phyloP scores from a whole-genome alignment of 2,888 invertebrate genomes.

The Aphrophora alni region DNA sequence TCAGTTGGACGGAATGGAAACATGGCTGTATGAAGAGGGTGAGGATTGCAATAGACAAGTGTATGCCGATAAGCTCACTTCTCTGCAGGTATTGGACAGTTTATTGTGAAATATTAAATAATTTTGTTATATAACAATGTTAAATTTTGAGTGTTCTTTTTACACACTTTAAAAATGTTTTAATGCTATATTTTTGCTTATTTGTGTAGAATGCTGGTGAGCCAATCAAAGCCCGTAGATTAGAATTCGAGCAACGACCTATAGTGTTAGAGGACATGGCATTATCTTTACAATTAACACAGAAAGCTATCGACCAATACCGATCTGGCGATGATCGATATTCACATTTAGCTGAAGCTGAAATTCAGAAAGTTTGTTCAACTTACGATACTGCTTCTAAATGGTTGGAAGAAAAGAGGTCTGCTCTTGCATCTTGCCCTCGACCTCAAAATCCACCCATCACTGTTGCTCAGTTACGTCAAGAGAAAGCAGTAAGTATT shows the following conservation, averaged over 20 bases:
- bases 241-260: conserved; percentile 82
- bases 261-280: conserved; percentile 82
- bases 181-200: no score
- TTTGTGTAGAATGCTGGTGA: conserved; percentile 79
- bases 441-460: conserved; percentile 78
- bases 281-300: conserved; percentile 76
- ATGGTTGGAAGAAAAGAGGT: conserved; percentile 83
- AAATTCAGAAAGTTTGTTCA: conserved; percentile 77
- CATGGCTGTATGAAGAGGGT: conserved; percentile 97
- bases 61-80: conserved; percentile 63
- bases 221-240: conserved; percentile 83
- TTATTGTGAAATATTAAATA: no score
- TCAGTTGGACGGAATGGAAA: conserved; percentile 84
- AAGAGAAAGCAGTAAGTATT: conserved; percentile 76
- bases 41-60: conserved; percentile 87
- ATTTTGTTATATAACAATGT: no score
- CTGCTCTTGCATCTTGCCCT: conserved; percentile 68
- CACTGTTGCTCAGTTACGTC: conserved; percentile 78
- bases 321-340: conserved; percentile 60
- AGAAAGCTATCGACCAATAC: conserved; percentile 78
- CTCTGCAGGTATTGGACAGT: conserved; percentile 60
- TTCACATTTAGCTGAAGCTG: conserved; percentile 69
- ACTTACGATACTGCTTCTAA: conserved; percentile 73
- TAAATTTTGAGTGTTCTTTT: no score
- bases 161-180: no score